phyloP scores from a whole-genome alignment of 1,140 invertebrate species.

The Magallana angulata region DNA sequence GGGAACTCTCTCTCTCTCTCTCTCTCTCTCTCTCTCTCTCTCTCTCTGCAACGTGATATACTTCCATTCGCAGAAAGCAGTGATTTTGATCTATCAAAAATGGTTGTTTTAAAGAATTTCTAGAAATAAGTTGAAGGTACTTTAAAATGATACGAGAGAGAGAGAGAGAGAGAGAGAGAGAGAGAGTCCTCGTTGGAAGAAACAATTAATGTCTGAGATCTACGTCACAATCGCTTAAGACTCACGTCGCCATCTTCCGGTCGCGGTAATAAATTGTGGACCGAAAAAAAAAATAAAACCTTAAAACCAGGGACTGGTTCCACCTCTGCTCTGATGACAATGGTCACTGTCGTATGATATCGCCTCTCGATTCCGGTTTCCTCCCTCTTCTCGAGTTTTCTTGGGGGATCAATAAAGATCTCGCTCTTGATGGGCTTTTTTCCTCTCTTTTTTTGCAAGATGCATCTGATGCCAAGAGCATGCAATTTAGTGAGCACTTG shows the following conservation, averaged over 20 bases:
- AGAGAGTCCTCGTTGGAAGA: background rate
- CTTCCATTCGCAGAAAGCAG: too few species aligned
- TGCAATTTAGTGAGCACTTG: conserved; percentile 29
- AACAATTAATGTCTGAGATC: background rate
- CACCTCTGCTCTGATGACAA: background rate
- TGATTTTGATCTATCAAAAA: too few species aligned
- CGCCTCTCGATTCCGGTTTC: background rate
- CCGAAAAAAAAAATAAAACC: background rate
- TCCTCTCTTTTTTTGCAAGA: background rate
- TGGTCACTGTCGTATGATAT: conserved; percentile 29
- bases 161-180: too few species aligned
- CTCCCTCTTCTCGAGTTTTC: background rate
- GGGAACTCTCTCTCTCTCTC: too few species aligned
- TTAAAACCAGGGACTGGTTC: background rate
- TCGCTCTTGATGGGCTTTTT: background rate
- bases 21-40: too few species aligned
- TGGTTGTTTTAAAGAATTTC: too few species aligned
- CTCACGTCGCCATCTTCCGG: conserved; percentile 1
- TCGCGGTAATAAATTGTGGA: background rate
- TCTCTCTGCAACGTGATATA: too few species aligned
- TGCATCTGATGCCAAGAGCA: background rate
- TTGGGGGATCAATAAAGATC: background rate
- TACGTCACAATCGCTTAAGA: conserved; percentile 19
- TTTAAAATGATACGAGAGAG: too few species aligned
- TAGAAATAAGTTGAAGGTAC: too few species aligned